phyloP scores from a whole-genome alignment of 2,888 invertebrate genomes.

The Podabrus alpinus region DNA sequence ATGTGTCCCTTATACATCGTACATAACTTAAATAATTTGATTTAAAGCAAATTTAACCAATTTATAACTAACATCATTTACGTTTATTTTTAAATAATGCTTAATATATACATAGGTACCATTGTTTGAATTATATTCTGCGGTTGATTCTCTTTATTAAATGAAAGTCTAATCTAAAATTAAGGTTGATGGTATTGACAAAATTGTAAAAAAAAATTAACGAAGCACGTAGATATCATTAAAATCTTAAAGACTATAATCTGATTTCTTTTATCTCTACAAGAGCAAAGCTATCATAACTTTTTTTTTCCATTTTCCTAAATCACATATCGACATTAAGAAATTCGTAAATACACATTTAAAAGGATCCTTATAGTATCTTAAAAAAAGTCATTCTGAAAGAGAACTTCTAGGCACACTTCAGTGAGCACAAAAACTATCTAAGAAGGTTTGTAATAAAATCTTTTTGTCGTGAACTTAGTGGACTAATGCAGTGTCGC shows the following conservation, averaged over 20 bases:
- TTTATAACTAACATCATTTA: too few relatives aligned
- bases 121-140: not conserved
- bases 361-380: conserved; percentile 9
- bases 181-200: not conserved
- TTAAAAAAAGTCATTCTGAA: conserved; percentile 16
- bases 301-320: not conserved
- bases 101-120: too few relatives aligned
- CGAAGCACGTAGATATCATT: not conserved
- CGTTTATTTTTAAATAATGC: too few relatives aligned
- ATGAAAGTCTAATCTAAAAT: not conserved
- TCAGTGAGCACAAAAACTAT: conserved; percentile 18
- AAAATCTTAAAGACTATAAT: not conserved
- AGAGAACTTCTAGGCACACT: conserved; percentile 13
- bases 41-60: too few relatives aligned
- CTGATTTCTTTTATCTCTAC: not conserved
- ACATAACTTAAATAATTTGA: too few relatives aligned
- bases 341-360: conserved; percentile 14
- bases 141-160: not conserved
- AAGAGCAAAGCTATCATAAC: not conserved
- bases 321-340: conserved; percentile 6
- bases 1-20: too few relatives aligned
- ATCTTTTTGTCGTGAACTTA: conserved; percentile 41
- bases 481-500: conserved; percentile 39
- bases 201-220: not conserved
- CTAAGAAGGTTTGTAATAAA: conserved; percentile 37